These are phyloP conservation scores for Coregonus clupeaformis DNA, from an alignment of 2,113 vertebrate species.

Conservation along the genomic window DNA sequence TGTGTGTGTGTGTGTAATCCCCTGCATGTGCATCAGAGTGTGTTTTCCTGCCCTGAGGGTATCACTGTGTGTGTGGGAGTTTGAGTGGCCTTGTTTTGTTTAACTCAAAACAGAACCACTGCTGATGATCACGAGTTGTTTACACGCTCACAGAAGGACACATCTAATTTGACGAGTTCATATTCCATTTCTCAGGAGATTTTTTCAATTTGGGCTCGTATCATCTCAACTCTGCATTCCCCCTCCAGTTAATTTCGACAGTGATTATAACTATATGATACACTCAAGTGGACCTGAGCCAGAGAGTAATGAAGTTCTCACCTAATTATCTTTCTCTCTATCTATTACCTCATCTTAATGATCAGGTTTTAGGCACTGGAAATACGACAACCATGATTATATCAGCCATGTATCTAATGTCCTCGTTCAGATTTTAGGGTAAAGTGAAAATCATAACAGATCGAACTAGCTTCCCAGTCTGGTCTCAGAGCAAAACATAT, in stretches of 20 bases:
- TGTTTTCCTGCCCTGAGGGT: constrained; percentile 17
- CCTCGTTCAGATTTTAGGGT: no score
- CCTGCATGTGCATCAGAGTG: not conserved
- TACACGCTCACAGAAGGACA: constrained; percentile 57
- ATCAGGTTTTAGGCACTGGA: no score
- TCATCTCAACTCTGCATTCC: constrained; percentile 23
- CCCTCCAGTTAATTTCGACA: constrained; percentile 57
- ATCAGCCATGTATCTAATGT: no score
- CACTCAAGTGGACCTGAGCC: constrained; percentile 56
- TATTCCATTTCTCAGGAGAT: constrained; percentile 42
- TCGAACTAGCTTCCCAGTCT: no score
- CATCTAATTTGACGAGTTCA: constrained; percentile 60
- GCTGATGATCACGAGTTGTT: constrained; percentile 66
- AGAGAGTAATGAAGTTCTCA: constrained; percentile 60
- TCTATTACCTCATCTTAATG: not conserved
- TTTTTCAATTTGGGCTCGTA: constrained; percentile 45
- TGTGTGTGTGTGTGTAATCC: not conserved
- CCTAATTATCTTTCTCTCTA: constrained; percentile 51
- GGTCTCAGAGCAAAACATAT: no score
- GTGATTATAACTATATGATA: constrained; percentile 64
- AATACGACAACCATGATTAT: no score
- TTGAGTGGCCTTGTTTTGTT: constrained; percentile 48
- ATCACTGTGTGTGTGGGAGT: constrained; percentile 16
- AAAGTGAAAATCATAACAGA: no score
- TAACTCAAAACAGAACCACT: constrained; percentile 48